These are phyloP conservation scores for Platichthys stellatus DNA, from an alignment of 2,113 vertebrate species.

Conservation along the genomic window DNA sequence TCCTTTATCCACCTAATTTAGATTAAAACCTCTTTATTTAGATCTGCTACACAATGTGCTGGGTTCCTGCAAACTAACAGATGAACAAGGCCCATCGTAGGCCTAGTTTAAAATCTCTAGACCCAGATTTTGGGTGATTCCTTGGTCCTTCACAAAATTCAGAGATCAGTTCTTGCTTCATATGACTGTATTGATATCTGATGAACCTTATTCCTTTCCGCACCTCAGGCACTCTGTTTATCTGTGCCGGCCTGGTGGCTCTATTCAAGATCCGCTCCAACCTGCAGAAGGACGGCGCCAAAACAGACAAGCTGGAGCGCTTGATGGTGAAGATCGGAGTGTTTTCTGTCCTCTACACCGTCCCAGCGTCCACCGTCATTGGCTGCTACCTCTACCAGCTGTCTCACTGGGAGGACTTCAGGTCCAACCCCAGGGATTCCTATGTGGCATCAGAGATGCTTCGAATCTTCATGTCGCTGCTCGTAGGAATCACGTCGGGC, in stretches of 20 bases:
- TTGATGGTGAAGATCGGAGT: slow-evolving; percentile 99
- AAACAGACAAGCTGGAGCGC: slow-evolving; percentile 97
- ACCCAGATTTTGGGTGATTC: too few species aligned
- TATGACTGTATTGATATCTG: too few species aligned
- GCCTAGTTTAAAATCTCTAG: too few species aligned
- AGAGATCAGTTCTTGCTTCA: too few species aligned
- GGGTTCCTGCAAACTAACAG: too few species aligned
- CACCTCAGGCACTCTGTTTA: slow-evolving; percentile 89
- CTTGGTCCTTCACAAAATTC: too few species aligned
- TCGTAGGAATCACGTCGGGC: slow-evolving; percentile 97
- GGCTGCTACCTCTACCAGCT: slow-evolving; percentile 98
- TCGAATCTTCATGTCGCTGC: slow-evolving; percentile 96
- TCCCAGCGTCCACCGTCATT: slow-evolving; percentile 96
- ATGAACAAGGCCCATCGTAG: too few species aligned
- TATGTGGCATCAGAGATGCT: slow-evolving; percentile 97
- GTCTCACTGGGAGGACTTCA: slow-evolving; percentile 94
- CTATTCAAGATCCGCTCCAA: slow-evolving; percentile 99
- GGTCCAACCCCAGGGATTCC: slow-evolving; percentile 88
- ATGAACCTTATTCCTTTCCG: background rate
- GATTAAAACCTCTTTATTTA: too few species aligned
- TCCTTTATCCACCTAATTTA: too few species aligned
- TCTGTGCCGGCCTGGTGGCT: slow-evolving; percentile 94
- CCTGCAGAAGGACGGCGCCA: slow-evolving; percentile 97
- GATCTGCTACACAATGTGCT: too few species aligned
- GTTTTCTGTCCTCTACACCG: slow-evolving; percentile 98